Evolutionary conservation across 2,797 vertebrate species (phyloP).

Genomic region (Esox lucius): DNA sequence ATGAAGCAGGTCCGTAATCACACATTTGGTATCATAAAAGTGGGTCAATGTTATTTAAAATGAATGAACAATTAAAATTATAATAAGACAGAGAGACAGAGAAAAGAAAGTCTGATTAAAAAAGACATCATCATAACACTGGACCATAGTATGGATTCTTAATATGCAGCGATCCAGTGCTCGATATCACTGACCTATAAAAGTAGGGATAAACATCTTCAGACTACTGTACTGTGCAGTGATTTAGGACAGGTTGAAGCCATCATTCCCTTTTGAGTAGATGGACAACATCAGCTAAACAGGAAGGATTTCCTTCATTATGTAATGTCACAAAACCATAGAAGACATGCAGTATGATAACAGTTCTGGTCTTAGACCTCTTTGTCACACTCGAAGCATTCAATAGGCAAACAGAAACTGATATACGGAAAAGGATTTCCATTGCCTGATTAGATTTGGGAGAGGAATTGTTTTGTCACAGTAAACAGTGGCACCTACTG

Average conservation of each 20-base stretch:
- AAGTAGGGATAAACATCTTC: too few species aligned
- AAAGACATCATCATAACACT: neutral
- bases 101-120: neutral
- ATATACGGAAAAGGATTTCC: neutral
- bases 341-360: neutral
- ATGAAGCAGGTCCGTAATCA: too few species aligned
- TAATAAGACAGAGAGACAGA: neutral
- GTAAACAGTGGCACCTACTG: slow-evolving; percentile 59
- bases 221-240: neutral
- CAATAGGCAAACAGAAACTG: neutral
- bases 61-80: too few species aligned
- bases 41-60: too few species aligned
- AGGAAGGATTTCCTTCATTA: too few species aligned
- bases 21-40: neutral
- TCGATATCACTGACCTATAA: neutral
- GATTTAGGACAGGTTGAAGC: neutral
- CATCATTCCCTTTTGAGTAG: slow-evolving; percentile 1
- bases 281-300: neutral
- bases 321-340: neutral
- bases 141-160: neutral
- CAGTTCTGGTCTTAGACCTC: neutral
- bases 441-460: neutral
- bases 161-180: neutral
- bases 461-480: neutral
- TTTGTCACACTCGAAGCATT: neutral